These are phyloP conservation scores for Microctenopoma lineatum DNA, from an alignment of 2,797 vertebrate genomes.

Conservation along the genomic window DNA sequence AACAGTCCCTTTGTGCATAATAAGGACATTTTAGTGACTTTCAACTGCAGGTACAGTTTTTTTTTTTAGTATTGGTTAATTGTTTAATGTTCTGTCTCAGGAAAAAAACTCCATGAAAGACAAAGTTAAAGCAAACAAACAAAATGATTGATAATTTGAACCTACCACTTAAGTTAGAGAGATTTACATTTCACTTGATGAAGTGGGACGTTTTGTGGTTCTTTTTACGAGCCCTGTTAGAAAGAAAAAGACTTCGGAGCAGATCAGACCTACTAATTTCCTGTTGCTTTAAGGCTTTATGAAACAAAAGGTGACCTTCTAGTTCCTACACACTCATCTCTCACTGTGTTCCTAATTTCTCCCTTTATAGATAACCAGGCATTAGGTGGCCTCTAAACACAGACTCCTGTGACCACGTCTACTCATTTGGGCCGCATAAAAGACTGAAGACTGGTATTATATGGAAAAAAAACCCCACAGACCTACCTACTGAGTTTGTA, in stretches of 20 bases:
- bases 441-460: constrained; percentile 24
- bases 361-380: constrained; percentile 52
- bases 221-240: constrained; percentile 79
- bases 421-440: constrained; percentile 34
- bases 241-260: constrained; percentile 79
- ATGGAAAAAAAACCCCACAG: constrained; percentile 5
- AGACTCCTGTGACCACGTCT: constrained; percentile 8
- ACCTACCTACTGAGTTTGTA: constrained; percentile 14
- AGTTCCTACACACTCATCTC: constrained; percentile 47
- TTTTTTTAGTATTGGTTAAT: not conserved
- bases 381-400: constrained; percentile 44
- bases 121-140: not conserved
- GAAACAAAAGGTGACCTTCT: constrained; percentile 79
- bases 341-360: constrained; percentile 74
- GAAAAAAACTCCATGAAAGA: constrained; percentile 12
- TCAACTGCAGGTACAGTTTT: not conserved
- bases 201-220: constrained; percentile 76
- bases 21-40: not conserved
- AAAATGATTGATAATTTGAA: constrained; percentile 49
- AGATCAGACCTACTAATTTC: constrained; percentile 76
- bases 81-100: not conserved
- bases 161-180: constrained; percentile 27
- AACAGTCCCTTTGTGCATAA: constrained; percentile 11
- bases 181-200: constrained; percentile 67
- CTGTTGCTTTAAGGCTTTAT: constrained; percentile 69